phyloP scores from a whole-genome alignment of 2,888 invertebrate genomes.

The Chloroclysta siterata region DNA sequence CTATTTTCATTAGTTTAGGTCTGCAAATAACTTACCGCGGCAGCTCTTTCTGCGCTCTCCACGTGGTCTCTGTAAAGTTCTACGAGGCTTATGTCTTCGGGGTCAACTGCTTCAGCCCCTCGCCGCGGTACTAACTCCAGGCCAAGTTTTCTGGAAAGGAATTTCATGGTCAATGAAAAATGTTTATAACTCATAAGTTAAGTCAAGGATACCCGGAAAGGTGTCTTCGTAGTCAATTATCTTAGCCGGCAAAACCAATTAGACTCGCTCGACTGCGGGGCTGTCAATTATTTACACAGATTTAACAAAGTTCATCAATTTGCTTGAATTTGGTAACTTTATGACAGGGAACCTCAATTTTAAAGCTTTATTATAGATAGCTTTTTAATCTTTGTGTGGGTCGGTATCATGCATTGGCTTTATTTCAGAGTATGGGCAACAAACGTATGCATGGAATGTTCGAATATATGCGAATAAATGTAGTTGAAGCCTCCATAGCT shows the following conservation, averaged over 20 bases:
- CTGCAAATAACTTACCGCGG: constrained; percentile 85
- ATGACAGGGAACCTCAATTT: too few species aligned
- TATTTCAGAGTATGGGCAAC: too few species aligned
- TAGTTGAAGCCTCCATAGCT: neutral
- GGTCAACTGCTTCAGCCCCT: constrained; percentile 95
- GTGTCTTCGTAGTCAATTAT: too few species aligned
- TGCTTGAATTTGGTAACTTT: too few species aligned
- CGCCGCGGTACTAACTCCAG: constrained; percentile 96
- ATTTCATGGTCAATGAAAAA: constrained; percentile 16
- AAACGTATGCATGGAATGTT: too few species aligned
- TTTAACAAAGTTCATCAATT: too few species aligned
- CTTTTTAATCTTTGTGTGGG: too few species aligned
- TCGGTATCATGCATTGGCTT: too few species aligned
- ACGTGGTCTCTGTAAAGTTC: constrained; percentile 94
- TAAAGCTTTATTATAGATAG: too few species aligned
- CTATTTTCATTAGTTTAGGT: constrained; percentile 14
- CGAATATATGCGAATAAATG: neutral
- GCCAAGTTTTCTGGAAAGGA: constrained; percentile 91
- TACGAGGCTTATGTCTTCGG: constrained; percentile 94
- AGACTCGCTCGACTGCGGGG: too few species aligned
- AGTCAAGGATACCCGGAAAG: neutral
- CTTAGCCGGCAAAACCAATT: too few species aligned
- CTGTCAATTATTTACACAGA: too few species aligned
- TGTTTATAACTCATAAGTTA: neutral
- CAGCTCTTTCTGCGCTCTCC: constrained; percentile 89